Base-by-base conservation (phyloP, 2,888 invertebrate species). In the Rhagonycha fulva region DNA sequence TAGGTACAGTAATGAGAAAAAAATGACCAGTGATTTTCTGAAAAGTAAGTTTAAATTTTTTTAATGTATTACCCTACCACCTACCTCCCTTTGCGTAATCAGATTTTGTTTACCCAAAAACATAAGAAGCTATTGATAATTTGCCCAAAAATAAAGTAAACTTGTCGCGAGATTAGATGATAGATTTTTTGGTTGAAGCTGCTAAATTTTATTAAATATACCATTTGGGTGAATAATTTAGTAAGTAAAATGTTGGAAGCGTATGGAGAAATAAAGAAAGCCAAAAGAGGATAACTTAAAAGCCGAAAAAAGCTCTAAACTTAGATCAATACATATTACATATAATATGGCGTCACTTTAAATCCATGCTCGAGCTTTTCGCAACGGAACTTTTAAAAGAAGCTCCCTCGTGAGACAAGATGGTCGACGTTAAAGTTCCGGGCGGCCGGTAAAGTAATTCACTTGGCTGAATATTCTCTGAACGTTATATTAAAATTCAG, bases 391-490 rank as follows among this genome's bases (percentile, higher is more conserved):
- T 87, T 87, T 86, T 85, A 86, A 87, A 86, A 81, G 85, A 85
- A 86, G 85, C 85, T 84, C 77, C 81, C 86, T 85, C 85, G 79
- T 78, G 87, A 84, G 86, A 86, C 87, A 87, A 87, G 82, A 87
- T 86, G 86, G 87, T 86, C 74, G 79, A 76, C 79, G 79, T 68
- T 74, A 77, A 78, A 78, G 75, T 79, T 79, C 78, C 80, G 72
- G 68, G 76, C 76, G 81, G 80, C 81, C 78, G 79, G 78, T 79
- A 82, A 82, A 82, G 84, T 84, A 84, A 87, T 87, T 86, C 86
- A 84, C 86, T 85, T 83, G 83, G 79, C 80, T 80, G 84, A 83
- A 84, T 85, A 85, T 84, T 83, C 47, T 47, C 83, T 79, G 82
- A 82, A 82, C 83, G 84, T 83, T 79, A 81, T 84, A 84, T 84